Evolutionary conservation across 2,888 invertebrate genomes (phyloP).

Genomic region (Caradrina clavipalpis): DNA sequence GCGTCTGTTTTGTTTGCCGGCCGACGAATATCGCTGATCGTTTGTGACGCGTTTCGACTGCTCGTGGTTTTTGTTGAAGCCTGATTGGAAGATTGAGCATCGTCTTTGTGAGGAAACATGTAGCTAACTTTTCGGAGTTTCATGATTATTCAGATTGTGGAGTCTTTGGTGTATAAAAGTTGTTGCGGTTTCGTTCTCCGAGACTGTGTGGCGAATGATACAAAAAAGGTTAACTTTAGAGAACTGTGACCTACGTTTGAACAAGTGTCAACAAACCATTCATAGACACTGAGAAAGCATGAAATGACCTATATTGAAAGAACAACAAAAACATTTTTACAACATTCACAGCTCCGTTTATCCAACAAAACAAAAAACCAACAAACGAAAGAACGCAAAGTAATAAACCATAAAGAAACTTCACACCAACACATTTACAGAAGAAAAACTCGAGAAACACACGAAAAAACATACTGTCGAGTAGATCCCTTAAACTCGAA

Average conservation of each 20-base stretch:
- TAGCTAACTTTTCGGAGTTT: conserved; percentile 37
- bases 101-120: conserved; percentile 28
- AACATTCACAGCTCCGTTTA: conserved; percentile 14
- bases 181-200: not conserved
- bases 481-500: conserved; percentile 57
- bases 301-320: not conserved
- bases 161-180: conserved; percentile 27
- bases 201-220: no score
- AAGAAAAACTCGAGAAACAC: conserved; percentile 54
- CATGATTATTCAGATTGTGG: conserved; percentile 30
- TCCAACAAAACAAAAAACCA: conserved; percentile 30
- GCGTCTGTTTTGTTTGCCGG: conserved; percentile 50
- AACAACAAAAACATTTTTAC: not conserved
- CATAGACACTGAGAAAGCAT: not conserved
- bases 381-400: conserved; percentile 39
- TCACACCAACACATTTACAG: conserved; percentile 40
- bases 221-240: not conserved
- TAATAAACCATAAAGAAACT: conserved; percentile 61
- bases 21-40: conserved; percentile 56
- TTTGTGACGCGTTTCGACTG: conserved; percentile 34
- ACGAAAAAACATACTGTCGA: conserved; percentile 52
- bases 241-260: not conserved
- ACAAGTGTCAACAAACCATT: not conserved
- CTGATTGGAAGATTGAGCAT: conserved; percentile 46
- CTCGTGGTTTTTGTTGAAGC: conserved; percentile 33